These are phyloP conservation scores for Hesperia comma DNA, from an alignment of 2,888 invertebrate species.

Conservation along the genomic window DNA sequence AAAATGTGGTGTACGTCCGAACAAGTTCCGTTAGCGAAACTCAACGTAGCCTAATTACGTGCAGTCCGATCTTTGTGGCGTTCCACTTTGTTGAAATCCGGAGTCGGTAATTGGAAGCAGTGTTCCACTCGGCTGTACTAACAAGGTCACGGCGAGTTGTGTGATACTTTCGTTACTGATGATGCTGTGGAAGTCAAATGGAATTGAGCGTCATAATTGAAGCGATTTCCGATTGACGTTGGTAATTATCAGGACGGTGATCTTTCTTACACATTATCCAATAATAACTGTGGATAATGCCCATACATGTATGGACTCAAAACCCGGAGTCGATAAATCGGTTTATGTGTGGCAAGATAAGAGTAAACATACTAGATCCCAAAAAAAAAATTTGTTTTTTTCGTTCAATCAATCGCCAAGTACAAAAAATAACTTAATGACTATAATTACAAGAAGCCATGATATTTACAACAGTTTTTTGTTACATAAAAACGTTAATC, in stretches of 20 bases:
- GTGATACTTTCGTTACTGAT: conserved; percentile 22
- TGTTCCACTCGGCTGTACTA: conserved; percentile 6
- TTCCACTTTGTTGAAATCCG: conserved; percentile 21
- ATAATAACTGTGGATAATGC: too few species aligned
- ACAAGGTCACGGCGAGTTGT: conserved; percentile 10
- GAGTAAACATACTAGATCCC: too few species aligned
- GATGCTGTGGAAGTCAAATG: not conserved
- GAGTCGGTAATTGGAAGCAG: conserved; percentile 25
- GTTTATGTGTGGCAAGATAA: too few species aligned
- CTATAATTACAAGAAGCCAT: too few species aligned
- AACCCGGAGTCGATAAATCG: too few species aligned
- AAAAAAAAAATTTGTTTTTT: too few species aligned
- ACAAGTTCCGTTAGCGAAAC: conserved; percentile 20
- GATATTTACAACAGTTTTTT: too few species aligned
- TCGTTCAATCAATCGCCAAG: too few species aligned
- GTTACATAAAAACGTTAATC: too few species aligned
- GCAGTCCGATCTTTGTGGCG: conserved; percentile 25
- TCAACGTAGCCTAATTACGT: conserved; percentile 24
- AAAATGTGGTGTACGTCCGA: conserved; percentile 8
- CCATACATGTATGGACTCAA: too few species aligned
- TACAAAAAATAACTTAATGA: too few species aligned
- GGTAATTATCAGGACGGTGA: not conserved
- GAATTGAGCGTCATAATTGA: not conserved
- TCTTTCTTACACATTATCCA: too few species aligned
- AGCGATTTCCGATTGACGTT: not conserved